Evolutionary conservation across 2,888 invertebrate species (phyloP), one percentile per base, ranked within the genome.

Genomic region (Dioctria rufipes): DNA sequence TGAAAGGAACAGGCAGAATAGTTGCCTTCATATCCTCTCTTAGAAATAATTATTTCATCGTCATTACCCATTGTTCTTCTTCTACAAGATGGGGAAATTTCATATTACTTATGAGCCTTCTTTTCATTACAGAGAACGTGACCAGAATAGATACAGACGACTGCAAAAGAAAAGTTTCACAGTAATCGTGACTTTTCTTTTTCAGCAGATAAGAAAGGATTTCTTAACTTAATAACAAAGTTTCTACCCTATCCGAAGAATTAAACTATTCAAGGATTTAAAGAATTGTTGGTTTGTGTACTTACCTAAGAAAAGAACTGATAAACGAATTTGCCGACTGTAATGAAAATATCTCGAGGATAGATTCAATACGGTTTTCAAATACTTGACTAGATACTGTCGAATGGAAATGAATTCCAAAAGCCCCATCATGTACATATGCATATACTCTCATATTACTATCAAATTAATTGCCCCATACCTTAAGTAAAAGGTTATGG

Each of bases 51-150:
- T 75, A 75, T 75, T 43, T 75, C 60, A 75, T 69, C 51, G 69
- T 49, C 69, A 69, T 51, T 51, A 60, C 9, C 60, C 73, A 75
- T 75, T 75, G 60, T 75, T 69, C 73, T 60, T 60, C 69, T 42
- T 67, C 39, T 39, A 5, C 73, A 58, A 42, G 60, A 60, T 40
- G 73, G 42, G 13, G 39, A 60, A 75, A 60, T 60, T 75, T 75
- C 60, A 75, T 60, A 75, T 75, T 75, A 75, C 60, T 75, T 60
- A 54, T 60, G 73, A 75, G 73, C n/a, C 60, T 54, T 75, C 39
- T 75, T 9, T 60, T 75, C 39, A 75, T 75, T 75, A 42, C 60
- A 60, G 60, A 25, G 73, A 75, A 63, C 73, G 73, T 75, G 73
- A 58, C 60, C 73, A 60, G 73, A 75, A 75, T 75, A 42, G 39